Evolutionary conservation across 1,140 invertebrate species (phyloP), one percentile per base, ranked within the genome.

Genomic region (Leptinotarsa defecta): DNA sequence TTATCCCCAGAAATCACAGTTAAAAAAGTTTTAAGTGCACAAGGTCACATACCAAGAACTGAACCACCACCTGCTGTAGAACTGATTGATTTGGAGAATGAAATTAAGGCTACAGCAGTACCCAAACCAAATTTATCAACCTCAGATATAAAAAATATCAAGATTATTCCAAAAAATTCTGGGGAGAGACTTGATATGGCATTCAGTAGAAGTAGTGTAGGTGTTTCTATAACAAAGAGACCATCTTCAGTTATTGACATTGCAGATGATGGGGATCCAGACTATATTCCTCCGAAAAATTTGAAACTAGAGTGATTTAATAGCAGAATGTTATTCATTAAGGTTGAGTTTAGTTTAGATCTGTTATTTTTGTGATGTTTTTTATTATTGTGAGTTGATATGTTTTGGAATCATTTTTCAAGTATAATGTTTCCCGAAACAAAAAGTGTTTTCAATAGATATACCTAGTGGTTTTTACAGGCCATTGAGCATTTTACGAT

Each of bases 281-380:
- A 81, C 77, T 81, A 80, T 68, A 62, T 79, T 52, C 79, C 79
- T 20, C 77, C 79, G 65, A 81, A 81, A 68, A 80, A 76, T 74
- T 69, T 78, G 17, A 81, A 81, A 48, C 27, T 79, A 48, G 71
- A 76, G 20, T 76, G 64, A 72, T 57, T 57, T 15, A 57, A 5
- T 17, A 57, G 15, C 17, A 57, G 6, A 57, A 57, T 57, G n/a
- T 5, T 4, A 43, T 43, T 43, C 34, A 19, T 57, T 57, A n/a
- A 57, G 52, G 52, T 57, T 57, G 52, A 57, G 15, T 57, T 57
- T 57, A 15, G 52, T 57, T 15, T 15, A 57, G 52, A 57, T n/a
- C 52, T 57, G 52, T 57, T 57, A 57, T 17, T 57, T 57, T 57
- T 57, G n/a, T 57, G 4, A 57, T 17, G 13, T 57, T 13, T 13